Evolutionary conservation across 1,140 invertebrate species (phyloP).

Genomic region (Mylabris phalerata): DNA sequence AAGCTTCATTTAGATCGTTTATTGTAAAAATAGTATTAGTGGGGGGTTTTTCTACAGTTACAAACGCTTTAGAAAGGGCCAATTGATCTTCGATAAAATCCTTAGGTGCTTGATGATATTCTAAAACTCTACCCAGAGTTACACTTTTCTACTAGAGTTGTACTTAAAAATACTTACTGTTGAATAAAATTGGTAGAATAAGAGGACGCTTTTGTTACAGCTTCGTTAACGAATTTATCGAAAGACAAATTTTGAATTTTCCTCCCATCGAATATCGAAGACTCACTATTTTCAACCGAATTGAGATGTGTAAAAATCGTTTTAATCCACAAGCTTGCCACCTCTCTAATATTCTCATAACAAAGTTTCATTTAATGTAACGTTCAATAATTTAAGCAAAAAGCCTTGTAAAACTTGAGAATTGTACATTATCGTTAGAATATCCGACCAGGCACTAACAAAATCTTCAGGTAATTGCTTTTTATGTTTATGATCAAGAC

Average conservation of each 20-base stretch:
- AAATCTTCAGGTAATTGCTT: no score
- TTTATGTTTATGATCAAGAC: no score
- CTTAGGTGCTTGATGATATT: conserved; percentile 11
- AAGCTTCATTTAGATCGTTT: conserved; percentile 6
- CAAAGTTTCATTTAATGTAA: no score
- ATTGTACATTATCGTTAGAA: no score
- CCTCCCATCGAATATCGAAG: neutral
- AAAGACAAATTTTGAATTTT: neutral
- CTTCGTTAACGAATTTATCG: conserved; percentile 7
- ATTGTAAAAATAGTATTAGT: conserved; percentile 13
- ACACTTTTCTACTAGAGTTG: conserved; percentile 15
- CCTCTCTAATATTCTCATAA: conserved; percentile 1
- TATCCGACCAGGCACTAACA: no score
- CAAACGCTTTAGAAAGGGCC: neutral
- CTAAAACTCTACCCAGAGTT: conserved; percentile 9
- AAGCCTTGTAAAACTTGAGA: no score
- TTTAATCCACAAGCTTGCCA: conserved; percentile 26
- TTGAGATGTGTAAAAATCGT: conserved; percentile 18
- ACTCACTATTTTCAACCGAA: neutral
- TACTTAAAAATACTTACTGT: conserved; percentile 4
- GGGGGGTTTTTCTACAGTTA: neutral
- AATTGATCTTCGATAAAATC: conserved; percentile 4
- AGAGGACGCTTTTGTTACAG: neutral
- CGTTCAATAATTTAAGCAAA: no score
- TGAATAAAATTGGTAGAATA: conserved; percentile 7